Conservation (phyloP, 2,888 invertebrate species). For the Esperia sulphurella region DNA sequence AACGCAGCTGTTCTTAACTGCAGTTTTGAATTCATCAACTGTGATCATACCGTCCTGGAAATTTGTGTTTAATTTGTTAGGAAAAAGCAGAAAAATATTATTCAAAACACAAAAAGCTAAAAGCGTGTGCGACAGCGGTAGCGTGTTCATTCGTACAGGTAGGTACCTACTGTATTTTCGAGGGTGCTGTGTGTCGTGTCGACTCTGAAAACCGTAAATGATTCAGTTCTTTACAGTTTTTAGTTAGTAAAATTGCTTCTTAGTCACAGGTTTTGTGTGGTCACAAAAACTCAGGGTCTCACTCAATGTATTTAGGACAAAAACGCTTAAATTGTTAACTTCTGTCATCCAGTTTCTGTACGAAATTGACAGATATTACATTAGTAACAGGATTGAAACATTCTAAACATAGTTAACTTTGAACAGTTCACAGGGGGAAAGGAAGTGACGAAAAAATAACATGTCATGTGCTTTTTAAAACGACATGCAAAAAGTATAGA, state of each 20-base stretch:
- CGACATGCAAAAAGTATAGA: not conserved
- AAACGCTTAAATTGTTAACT: not conserved
- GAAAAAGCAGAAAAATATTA: not conserved
- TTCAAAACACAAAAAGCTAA: slow-evolving; percentile 23
- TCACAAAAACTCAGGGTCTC: not conserved
- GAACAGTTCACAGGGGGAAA: too few species aligned
- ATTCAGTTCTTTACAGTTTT: slow-evolving; percentile 8
- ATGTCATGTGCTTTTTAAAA: not conserved
- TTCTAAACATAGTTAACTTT: too few species aligned
- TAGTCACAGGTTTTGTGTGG: not conserved
- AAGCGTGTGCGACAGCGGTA: slow-evolving; percentile 41
- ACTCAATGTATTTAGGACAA: not conserved
- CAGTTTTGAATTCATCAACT: slow-evolving; percentile 88
- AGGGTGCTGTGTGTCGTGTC: slow-evolving; percentile 7
- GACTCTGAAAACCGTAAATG: slow-evolving; percentile 11
- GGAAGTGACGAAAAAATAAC: not conserved
- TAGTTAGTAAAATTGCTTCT: not conserved
- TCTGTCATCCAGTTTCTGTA: not conserved
- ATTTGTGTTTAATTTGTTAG: slow-evolving; percentile 13
- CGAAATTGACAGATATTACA: not conserved
- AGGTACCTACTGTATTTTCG: slow-evolving; percentile 10
- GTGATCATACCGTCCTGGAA: slow-evolving; percentile 89
- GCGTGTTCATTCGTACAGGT: slow-evolving; percentile 9
- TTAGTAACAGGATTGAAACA: too few species aligned
- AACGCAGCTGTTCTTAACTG: slow-evolving; percentile 89